Evolutionary conservation across 2,113 vertebrate species (phyloP), one percentile per base, ranked within the genome.

Genomic region (Cettia cetti): DNA sequence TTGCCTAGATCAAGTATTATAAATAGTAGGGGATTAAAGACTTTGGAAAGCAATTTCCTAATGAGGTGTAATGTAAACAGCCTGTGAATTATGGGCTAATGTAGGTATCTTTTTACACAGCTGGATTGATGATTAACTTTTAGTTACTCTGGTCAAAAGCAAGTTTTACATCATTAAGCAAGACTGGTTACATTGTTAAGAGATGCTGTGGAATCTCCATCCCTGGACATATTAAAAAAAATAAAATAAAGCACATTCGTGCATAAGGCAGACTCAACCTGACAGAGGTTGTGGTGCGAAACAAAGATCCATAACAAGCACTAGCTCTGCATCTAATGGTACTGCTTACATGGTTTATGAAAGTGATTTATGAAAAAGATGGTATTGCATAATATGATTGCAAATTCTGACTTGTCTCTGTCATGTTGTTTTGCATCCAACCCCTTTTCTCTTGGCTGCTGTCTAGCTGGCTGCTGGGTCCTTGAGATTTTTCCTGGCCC

Each of bases 21-120:
- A 63, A 71, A 4, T 49, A 60, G 8, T 11, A 44, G 15, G 7
- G n/a, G 8, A 60, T 76, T 22, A 52, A 45, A 54, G 9, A 57
- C 16, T 56, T 50, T 30, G 6, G 81, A 82, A 57, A 78, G 7
- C 4, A 26, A 15, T 80, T 83, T 80, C 40, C 11, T 78, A 42
- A 47, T 15, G 42, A 50, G 4, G 2, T 54, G n/a, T 66, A 45
- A 61, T 26, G 30, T 72, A 76, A 80, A 57, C 26, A 49, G 2
- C 9, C 18, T 68, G 24, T 52, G 39, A 66, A 70, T 63, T 52
- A 61, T 13, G 13, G 27, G 19, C 14, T 70, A 27, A 39, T 15
- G 4, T 45, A 47, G 24, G 2, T 53, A 28, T 50, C 21, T 57
- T 70, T 70, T 60, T 66, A 64, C 21, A 15, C 0, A 0, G 1